Percentiles rank a stretch among this genome's conserved stretches.
phyloP scores from a whole-genome alignment of 2,797 vertebrate genomes.

The Luscinia megarhynchos region DNA sequence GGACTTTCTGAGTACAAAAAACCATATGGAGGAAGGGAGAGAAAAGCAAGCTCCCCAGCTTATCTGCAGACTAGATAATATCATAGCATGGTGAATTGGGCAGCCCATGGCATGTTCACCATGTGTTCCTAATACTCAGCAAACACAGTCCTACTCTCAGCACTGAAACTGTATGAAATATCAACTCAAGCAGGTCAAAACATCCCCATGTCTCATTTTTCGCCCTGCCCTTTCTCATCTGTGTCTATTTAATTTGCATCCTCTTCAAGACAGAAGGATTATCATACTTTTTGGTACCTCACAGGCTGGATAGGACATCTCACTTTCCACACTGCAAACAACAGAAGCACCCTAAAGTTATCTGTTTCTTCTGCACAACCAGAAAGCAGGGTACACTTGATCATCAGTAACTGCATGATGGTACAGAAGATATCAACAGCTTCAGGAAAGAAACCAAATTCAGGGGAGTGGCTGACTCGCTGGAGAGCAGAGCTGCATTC shows the following conservation, averaged over 20 bases:
- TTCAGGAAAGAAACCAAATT: not conserved
- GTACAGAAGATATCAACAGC: not conserved
- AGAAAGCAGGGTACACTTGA: not conserved
- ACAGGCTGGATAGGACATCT: not conserved
- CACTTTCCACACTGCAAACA: not conserved
- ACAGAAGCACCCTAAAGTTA: not conserved
- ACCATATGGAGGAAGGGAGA: not conserved
- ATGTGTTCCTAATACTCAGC: not conserved
- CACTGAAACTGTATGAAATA: constrained; percentile 4
- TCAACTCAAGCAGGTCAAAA: not conserved
- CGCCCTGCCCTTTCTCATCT: not conserved
- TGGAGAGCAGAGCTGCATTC: not conserved
- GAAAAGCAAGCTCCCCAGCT: not conserved
- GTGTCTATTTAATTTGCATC: not conserved
- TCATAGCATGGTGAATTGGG: not conserved
- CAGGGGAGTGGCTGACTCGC: not conserved
- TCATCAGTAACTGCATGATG: not conserved
- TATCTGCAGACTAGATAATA: not conserved
- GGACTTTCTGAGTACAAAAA: not conserved
- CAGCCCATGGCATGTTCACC: not conserved
- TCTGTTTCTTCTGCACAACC: not conserved
- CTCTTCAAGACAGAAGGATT: not conserved
- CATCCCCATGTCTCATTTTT: not conserved
- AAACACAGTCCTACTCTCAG: constrained; percentile 9
- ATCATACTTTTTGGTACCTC: not conserved